Base-by-base conservation (phyloP, 2,797 vertebrate species). In the Notolabrus celidotus region DNA sequence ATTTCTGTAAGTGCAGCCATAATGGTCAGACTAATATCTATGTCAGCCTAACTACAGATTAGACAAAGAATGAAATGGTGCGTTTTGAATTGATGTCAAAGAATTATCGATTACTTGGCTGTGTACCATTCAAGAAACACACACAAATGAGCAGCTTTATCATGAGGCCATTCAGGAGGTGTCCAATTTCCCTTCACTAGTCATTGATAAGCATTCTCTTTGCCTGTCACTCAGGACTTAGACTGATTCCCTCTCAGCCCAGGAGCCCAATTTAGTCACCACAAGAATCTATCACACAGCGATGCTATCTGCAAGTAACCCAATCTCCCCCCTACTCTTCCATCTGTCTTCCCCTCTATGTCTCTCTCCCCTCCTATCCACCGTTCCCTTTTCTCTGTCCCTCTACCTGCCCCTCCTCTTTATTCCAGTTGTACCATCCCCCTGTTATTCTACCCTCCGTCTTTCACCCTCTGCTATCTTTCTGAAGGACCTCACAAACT, bases 241-340 rank as follows among this genome's bases (percentile, higher is more conserved):
- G 80, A 78, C 87, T 81, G 86, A 89, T 87, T 92, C 70, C 49
- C 74, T 82, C 80, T 85, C 87, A 85, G 88, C 88, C 89, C 83
- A 82, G 25, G 66, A 87, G 90, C 79, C 88, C 83, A 91, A 87
- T 92, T 90, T 91, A 88, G 87, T 83, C 86, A 79, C 80, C 49
- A 50, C 71, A 70, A 76, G 84, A 91, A 90, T 92, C 87, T 90
- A 88, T 89, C 77, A 86, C 77, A 47, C 70, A 41, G 82, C 2
- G 86, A 89, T 91, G 85, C 80, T 89, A 90, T 92, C 89, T 82
- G 69, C 76, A 74, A 76, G 82, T 84, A 84, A 82, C 80, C 74
- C 67, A 65, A 66, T 88, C 80, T 80, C 71, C 60, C 43, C 72
- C 69, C 66, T 65, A 79, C 71, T 73, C 52, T 49, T 80, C 73